Percentiles rank a stretch among this genome's conserved stretches.
phyloP scores from a whole-genome alignment of 2,113 vertebrate species.

The Seriola rivoliana region DNA sequence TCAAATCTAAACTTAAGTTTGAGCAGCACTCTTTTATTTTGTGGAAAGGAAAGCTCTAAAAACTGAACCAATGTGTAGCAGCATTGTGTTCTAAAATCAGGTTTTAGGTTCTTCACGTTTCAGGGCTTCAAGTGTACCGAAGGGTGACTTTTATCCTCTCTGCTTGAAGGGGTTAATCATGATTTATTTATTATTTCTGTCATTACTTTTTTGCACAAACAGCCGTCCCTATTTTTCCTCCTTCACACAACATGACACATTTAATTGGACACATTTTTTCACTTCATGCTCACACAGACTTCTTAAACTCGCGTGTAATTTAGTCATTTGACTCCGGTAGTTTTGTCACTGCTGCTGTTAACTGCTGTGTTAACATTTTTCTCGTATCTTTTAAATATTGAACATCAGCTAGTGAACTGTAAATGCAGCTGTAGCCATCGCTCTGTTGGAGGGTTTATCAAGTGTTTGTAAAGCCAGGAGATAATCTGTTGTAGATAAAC shows the following conservation, averaged over 20 bases:
- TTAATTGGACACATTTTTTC: background rate
- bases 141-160: background rate
- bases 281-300: background rate
- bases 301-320: background rate
- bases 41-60: background rate
- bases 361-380: background rate
- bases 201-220: background rate
- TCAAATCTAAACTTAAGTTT: background rate
- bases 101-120: background rate
- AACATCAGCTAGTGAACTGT: background rate
- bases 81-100: background rate
- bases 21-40: background rate
- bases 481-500: background rate
- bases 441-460: background rate
- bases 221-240: background rate
- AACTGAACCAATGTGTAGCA: background rate
- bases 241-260: background rate
- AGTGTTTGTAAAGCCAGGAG: slow-evolving; percentile 7
- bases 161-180: slow-evolving; percentile 6
- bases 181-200: background rate
- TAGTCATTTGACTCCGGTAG: background rate
- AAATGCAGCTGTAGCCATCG: background rate
- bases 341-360: background rate
- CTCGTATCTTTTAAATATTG: background rate
- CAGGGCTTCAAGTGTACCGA: background rate